phyloP scores from a whole-genome alignment of 2,888 invertebrate genomes.

The Hedychridium roseum region DNA sequence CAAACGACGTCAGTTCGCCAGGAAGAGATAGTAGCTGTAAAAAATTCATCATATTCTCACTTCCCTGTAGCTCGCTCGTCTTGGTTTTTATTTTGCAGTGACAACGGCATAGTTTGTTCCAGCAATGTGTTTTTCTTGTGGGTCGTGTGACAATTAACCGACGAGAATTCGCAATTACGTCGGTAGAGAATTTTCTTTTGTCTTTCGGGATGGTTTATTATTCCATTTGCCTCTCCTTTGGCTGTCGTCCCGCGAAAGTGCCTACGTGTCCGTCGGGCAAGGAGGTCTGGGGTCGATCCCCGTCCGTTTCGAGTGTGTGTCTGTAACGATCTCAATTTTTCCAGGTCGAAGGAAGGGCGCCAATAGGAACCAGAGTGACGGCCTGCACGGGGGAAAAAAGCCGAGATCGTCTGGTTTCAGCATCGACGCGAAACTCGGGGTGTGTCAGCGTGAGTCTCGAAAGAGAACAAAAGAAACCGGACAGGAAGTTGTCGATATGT shows the following conservation, averaged over 20 bases:
- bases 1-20: constrained; percentile 18
- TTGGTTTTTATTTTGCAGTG: too few species aligned
- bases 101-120: too few species aligned
- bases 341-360: constrained; percentile 12
- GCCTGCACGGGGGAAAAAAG: constrained; percentile 12
- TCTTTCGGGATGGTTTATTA: background rate
- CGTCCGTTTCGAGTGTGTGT: constrained; percentile 20
- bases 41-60: background rate
- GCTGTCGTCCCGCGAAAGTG: constrained; percentile 7
- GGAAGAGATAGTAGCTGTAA: constrained; percentile 5
- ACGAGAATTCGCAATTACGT: background rate
- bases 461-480: background rate
- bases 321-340: constrained; percentile 38
- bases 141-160: background rate
- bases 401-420: background rate
- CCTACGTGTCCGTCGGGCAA: background rate
- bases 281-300: background rate
- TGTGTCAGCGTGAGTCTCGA: constrained; percentile 3
- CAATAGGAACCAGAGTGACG: constrained; percentile 18
- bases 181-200: background rate
- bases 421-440: background rate
- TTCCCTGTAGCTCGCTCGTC: constrained; percentile 12
- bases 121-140: too few species aligned
- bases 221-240: background rate
- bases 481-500: too few species aligned